Percentiles rank a stretch among this genome's conserved stretches.
phyloP scores from a whole-genome alignment of 2,113 vertebrate genomes.

The Chloroceryle aenea region DNA sequence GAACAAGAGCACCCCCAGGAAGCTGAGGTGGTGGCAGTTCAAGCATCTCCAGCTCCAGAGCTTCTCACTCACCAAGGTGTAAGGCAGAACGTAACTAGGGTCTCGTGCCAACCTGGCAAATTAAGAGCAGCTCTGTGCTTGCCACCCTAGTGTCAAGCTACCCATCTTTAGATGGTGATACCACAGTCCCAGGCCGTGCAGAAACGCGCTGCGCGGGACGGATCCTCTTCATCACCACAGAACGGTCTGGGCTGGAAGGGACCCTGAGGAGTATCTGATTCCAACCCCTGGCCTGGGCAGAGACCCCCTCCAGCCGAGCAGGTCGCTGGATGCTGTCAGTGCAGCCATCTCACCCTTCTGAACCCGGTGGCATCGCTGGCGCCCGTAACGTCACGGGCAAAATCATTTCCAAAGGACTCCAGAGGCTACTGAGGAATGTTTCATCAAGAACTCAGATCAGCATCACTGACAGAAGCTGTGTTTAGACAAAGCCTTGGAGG shows the following conservation, averaged over 20 bases:
- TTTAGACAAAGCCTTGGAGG: neutral
- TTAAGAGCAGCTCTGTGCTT: neutral
- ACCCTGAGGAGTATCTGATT: neutral
- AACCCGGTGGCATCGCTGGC: neutral
- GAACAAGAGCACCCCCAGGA: neutral
- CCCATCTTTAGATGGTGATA: no score
- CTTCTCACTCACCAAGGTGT: neutral
- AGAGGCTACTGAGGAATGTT: neutral
- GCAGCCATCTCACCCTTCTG: rapidly evolving
- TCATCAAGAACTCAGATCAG: neutral
- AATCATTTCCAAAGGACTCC: neutral
- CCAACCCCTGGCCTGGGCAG: neutral
- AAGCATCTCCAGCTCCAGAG: neutral
- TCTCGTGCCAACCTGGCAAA: neutral
- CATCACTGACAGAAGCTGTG: neutral
- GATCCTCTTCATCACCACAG: neutral
- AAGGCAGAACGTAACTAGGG: neutral
- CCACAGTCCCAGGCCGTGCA: no score
- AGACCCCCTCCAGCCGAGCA: neutral
- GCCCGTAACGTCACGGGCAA: neutral
- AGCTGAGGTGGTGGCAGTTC: neutral
- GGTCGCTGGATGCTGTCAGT: neutral
- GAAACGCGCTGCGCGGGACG: rapidly evolving
- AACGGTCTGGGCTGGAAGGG: neutral
- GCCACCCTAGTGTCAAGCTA: no score